These are phyloP conservation scores for Aurelia aurita complex sp. Pacific DNA, from an alignment of 30 jellyfish, hydroid and myxozoan species.

Conservation along the genomic window DNA sequence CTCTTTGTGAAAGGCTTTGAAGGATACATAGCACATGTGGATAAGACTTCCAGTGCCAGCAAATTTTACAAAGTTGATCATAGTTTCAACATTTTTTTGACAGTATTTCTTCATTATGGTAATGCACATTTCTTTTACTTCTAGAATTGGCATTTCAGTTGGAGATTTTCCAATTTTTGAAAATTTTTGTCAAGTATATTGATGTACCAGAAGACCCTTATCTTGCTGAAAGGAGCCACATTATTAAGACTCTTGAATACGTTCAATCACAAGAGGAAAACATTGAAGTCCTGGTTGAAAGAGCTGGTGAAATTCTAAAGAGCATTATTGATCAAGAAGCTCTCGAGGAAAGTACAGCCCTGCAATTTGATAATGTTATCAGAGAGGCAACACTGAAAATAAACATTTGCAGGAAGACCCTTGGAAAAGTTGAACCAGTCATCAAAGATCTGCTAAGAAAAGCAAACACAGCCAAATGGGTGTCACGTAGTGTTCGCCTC, in stretches of 20 bases:
- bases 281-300: too few species aligned
- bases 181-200: conserved; percentile 2
- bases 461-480: conserved; percentile 11
- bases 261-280: background rate
- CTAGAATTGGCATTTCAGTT: conserved; percentile 34
- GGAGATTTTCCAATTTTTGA: conserved; percentile 3
- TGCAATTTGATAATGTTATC: background rate
- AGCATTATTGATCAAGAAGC: too few species aligned
- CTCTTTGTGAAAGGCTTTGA: too few species aligned
- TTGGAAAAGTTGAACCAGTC: background rate
- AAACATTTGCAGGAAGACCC: background rate
- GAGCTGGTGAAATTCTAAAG: too few species aligned
- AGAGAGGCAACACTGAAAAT: background rate
- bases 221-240: background rate
- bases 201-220: conserved; percentile 32
- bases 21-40: too few species aligned
- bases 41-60: too few species aligned
- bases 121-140: background rate
- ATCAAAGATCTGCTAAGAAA: conserved; percentile 2
- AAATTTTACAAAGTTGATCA: too few species aligned
- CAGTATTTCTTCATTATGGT: too few species aligned
- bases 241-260: background rate
- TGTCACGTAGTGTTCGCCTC: conserved; percentile 14
- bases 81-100: too few species aligned
- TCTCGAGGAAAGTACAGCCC: background rate